Evolutionary conservation across 2,797 vertebrate genomes (phyloP), one percentile per base, ranked within the genome.

Genomic region (Odontamblyopus rebecca): DNA sequence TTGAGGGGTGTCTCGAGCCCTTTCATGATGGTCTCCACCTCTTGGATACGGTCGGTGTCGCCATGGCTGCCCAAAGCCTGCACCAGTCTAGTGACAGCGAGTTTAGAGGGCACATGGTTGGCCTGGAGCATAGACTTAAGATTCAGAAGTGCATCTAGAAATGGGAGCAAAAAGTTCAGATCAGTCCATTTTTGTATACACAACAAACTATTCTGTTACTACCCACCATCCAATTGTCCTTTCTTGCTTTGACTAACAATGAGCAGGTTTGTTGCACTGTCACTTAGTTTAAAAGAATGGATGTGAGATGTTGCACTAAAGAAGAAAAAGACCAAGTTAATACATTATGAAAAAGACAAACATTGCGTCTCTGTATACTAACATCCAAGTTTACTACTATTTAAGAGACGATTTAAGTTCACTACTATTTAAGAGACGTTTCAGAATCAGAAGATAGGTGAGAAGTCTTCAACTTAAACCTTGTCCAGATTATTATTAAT

Each of bases 61-160:
- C 96, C 96, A 0, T 88, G 85, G 71, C 61, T 61, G 51, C 91
- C 93, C 2, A 95, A 73, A 0, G 90, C 79, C 85, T 96, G 93
- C 73, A 93, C 78, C 71, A 99, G 87, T 11, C 86, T 84, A 61
- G 56, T 89, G 80, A 95, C 48, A 30, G 95, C 78, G 1, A 92
- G 0, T 41, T 44, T 76, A 0, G 73, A 73, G 5, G 97, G 97
- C 19, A 91, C 72, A 2, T 83, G 50, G 5, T 91, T 65, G 0
- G 23, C 68, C 71, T 94, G 83, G 76, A 97, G 67, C 83, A 94
- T 85, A 0, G 70, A 82, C 85, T 88, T 94, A 27, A 98, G 57
- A 1, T 70, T 86, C 48, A 82, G 74, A 0, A 96, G 2, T 50
- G 94, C 97, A 62, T 93, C 97, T 99, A 87, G 69, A 44, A 59